Evolutionary conservation across 2,113 vertebrate species (phyloP), one percentile per base, ranked within the genome.

Genomic region (Takifugu bimaculatus): DNA sequence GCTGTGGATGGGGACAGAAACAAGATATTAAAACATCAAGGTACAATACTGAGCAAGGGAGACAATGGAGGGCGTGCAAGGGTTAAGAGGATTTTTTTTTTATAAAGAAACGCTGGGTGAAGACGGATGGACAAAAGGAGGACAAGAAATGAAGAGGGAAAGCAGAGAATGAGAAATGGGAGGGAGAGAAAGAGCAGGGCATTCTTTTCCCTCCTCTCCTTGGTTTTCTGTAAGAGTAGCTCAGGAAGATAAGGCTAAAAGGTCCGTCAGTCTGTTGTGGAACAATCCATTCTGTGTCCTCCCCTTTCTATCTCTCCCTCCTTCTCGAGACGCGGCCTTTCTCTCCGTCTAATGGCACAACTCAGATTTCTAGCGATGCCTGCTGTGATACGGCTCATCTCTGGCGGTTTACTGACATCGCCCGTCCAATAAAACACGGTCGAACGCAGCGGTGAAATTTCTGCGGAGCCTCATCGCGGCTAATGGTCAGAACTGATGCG

Each of bases 241-340:
- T 89, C 75, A 62, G 78, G 85, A 86, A 91, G 91, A 92, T 92
- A 92, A 91, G 90, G 87, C 89, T 91, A 89, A 92, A 91, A 91
- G 91, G 88, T 87, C 89, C 84, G 85, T 91, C 87, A 91, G 90
- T 89, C 88, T 90, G 88, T 87, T 85, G 81, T 58, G 69, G 87
- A 92, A 92, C 91, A 92, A 92, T 90, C 85, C 84, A 68, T 85
- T 90, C 90, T 89, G 88, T 92, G 90, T 92, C 77, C 71, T 68
- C 74, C 72, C 63, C 76, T 75, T 60, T 66, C 35, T 54, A 28
- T 76, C 68, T 67, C 59, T 69, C 60, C 57, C 77, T 57, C 68
- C 45, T 48, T 57, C 79, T 81, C 79, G 81, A 75, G 82, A 86
- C 83, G 85, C 86, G 74, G 81, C 82, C 82, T 84, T 84, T 90